Base-by-base conservation (phyloP, 2,113 vertebrate species). In the Cavia porcellus region DNA sequence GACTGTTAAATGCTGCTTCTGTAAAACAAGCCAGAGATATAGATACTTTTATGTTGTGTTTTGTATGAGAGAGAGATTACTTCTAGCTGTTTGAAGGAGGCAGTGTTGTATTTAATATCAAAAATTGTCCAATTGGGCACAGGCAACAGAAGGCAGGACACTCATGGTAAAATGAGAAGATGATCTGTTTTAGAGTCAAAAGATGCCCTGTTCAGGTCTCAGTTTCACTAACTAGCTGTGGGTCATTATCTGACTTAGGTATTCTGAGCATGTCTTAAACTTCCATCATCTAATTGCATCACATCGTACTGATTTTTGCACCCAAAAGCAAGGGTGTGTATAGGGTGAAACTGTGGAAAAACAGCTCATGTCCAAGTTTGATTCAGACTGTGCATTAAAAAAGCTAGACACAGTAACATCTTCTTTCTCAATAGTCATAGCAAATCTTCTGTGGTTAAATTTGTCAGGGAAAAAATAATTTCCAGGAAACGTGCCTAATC, bases 341-440 rank as follows among this genome's bases (percentile, higher is more conserved):
- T 77, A 25, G 5, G 12, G 24, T 4, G 24, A 68, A 70, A 19
- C 25, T 32, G 11, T 75, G 80, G 89, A 57, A 97, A 93, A 68
- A 1, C 24, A 28, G 15, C 85, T 92, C 6, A n/a, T 77, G 22
- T 89, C 15, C 89, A 77, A 57, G 24, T 92, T 97, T 95, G 90
- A 80, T 86, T 45, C 0, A 74, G 12, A 86, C n/a, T 22, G 94
- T 95, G 17, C 81, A 93, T 97, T 96, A 81, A 83, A 89, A 94
- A 91, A 94, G 62, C 45, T 93, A 88, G 62, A 93, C 52, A 81
- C 38, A 24, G 38, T 50, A 55, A 28, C 84, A 64, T n/a, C 35
- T 77, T 91, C 55, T 92, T 94, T 81, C 19, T 87, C 81, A 59
- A 70, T 57, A 89, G 35, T 10, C 93, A 57, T 68, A 45, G 32